A percentile compares a stretch with the other conserved stretches of the same genome.
These are phyloP conservation scores for Rhingia campestris DNA, from an alignment of 2,888 invertebrate species.

Conservation along the genomic window DNA sequence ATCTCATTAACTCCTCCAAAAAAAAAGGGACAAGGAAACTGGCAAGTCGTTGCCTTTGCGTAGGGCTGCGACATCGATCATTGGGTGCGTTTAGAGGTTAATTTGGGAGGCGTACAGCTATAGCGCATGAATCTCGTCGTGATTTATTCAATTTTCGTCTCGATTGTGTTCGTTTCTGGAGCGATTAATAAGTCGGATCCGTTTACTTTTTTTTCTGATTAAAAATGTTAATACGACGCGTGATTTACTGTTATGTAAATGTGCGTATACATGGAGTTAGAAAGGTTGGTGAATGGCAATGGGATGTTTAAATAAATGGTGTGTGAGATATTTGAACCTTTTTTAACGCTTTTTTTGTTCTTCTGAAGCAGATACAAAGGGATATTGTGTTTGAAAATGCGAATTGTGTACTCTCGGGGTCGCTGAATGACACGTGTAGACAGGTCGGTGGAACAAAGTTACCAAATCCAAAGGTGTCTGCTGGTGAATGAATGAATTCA, in stretches of 20 bases:
- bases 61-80: slow-evolving; percentile 63
- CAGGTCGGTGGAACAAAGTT: too few relatives aligned
- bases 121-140: slow-evolving; percentile 58
- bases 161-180: slow-evolving; percentile 63
- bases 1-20: slow-evolving; percentile 63
- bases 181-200: slow-evolving; percentile 61
- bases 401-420: too few relatives aligned
- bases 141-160: slow-evolving; percentile 62
- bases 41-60: not conserved
- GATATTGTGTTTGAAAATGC: not conserved
- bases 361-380: not conserved
- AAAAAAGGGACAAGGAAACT: slow-evolving; percentile 30
- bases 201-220: slow-evolving; percentile 55
- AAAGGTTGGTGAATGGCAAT: slow-evolving; percentile 66
- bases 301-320: slow-evolving; percentile 52
- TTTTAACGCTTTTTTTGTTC: not conserved
- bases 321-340: slow-evolving; percentile 21
- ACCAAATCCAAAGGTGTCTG: too few relatives aligned
- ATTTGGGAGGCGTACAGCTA: slow-evolving; percentile 56
- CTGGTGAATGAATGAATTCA: too few relatives aligned
- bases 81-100: slow-evolving; percentile 59
- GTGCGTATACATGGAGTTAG: slow-evolving; percentile 35
- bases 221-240: slow-evolving; percentile 69
- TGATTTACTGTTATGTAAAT: slow-evolving; percentile 74
- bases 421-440: too few relatives aligned